Base-by-base conservation (phyloP, 1,140 invertebrate genomes). In the Diprion similis region DNA sequence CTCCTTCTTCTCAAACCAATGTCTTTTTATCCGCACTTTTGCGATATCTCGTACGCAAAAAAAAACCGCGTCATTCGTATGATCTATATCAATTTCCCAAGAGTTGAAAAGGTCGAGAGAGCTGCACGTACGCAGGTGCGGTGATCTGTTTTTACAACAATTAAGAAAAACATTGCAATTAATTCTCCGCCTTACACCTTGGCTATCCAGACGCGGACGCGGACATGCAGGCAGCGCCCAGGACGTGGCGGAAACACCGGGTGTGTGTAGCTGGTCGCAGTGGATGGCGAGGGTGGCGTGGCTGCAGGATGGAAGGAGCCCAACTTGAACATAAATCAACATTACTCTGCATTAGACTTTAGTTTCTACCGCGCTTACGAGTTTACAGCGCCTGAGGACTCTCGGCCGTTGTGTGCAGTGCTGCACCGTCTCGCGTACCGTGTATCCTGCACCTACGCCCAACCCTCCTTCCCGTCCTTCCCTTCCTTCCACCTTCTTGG, bases 261-360 rank as follows among this genome's bases (percentile, higher is more conserved):
- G 51, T 59, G 51, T 59, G n/a, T 17, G 0, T 59, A 59, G 11
- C 24, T 37, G 24, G 24, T 37, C 24, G 24, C 24, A 37, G 24
- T 37, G 24, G 24, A 37, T 37, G 24, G 24, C 24, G 24, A 37
- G 24, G 24, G 24, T 37, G 24, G 66, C 69, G 72, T 65, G 51
- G 71, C 66, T 65, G 66, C 37, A 47, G 74, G 75, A 66, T 73
- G 77, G 79, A 80, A 82, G 74, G 81, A 82, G 80, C 82, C 76
- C 82, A 79, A 78, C 79, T 76, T 76, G 37, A 65, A 46, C 78
- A 83, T 87, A 87, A 87, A 87, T 88, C 87, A 87, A 85, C 85
- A 88, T 88, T 88, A 88, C 83, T 86, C 83, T 85, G 84, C 82
- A 86, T 87, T 87, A 87, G 82, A 83, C 81, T 81, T 78, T 83